A percentile compares a stretch with the other conserved stretches of the same genome.
These are phyloP conservation scores for Dorcus hopei DNA, from an alignment of 2,888 invertebrate species.

Conservation along the genomic window DNA sequence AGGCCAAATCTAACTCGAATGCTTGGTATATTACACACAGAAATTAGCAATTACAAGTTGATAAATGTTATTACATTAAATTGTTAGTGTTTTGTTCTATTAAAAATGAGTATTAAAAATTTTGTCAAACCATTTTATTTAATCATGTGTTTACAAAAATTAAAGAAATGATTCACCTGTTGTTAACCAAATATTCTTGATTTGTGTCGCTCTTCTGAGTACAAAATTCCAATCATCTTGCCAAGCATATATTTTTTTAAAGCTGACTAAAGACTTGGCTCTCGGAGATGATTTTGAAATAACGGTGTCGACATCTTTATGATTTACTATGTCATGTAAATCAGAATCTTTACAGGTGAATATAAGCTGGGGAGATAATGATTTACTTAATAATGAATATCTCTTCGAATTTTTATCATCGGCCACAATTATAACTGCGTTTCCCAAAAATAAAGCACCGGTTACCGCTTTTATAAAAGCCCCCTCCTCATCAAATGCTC, in stretches of 20 bases:
- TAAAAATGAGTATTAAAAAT: too few species aligned
- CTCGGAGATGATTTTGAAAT: neutral
- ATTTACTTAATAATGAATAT: conserved; percentile 3
- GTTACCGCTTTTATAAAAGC: conserved; percentile 28
- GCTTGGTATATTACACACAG: too few species aligned
- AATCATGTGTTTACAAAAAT: too few species aligned
- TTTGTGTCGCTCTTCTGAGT: conserved; percentile 28
- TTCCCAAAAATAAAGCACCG: conserved; percentile 39
- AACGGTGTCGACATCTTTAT: neutral
- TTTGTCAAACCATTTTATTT: too few species aligned
- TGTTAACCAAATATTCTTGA: conserved; percentile 40
- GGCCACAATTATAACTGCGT: conserved; percentile 36
- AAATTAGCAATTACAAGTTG: too few species aligned
- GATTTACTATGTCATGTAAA: neutral
- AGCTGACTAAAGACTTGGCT: conserved; percentile 11
- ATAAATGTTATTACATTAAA: too few species aligned
- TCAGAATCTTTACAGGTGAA: neutral
- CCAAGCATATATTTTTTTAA: conserved; percentile 25
- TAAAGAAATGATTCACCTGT: conserved; percentile 32
- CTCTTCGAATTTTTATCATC: conserved; percentile 1
- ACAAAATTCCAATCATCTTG: conserved; percentile 22
- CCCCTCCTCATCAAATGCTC: conserved; percentile 17
- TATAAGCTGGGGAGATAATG: conserved; percentile 11
- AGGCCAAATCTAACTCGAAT: too few species aligned
- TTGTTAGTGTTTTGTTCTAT: too few species aligned